Percentiles rank a stretch among this genome's conserved stretches.
Conservation (phyloP, 2,888 invertebrate species). For the Dicyrtoma fusca region DNA sequence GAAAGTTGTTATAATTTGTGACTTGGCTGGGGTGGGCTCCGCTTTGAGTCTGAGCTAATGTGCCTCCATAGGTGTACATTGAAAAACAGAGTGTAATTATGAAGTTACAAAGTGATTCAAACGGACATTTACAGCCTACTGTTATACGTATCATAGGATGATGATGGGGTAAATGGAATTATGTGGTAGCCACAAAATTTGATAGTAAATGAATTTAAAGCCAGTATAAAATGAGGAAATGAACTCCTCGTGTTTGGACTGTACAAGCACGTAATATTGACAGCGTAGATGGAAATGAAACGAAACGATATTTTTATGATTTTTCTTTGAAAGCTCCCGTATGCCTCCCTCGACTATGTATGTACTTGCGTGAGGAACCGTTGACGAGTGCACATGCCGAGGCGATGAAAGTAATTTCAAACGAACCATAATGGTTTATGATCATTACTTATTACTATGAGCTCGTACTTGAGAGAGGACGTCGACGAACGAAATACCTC, state of each 20-base stretch:
- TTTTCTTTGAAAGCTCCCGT: neutral
- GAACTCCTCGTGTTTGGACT: too few species aligned
- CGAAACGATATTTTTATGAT: too few species aligned
- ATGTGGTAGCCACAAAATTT: neutral
- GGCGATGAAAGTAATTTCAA: constrained; percentile 24
- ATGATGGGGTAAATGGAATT: constrained; percentile 10
- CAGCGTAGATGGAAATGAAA: too few species aligned
- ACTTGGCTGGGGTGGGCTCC: too few species aligned
- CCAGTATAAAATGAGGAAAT: constrained; percentile 1
- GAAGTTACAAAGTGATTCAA: too few species aligned
- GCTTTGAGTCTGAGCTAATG: too few species aligned
- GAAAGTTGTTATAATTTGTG: too few species aligned
- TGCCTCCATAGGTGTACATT: too few species aligned
- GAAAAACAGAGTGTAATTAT: too few species aligned
- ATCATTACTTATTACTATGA: constrained; percentile 27
- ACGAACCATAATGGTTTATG: constrained; percentile 26
- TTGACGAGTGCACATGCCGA: constrained; percentile 9
- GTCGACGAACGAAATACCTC: neutral
- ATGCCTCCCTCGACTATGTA: neutral
- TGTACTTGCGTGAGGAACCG: too few species aligned
- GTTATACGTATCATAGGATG: neutral
- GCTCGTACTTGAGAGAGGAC: neutral
- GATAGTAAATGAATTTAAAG: constrained; percentile 17
- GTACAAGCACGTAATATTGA: too few species aligned
- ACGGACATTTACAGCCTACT: too few species aligned